Percentiles rank a stretch among this genome's conserved stretches.
These are phyloP conservation scores for Aromia moschata DNA, from an alignment of 2,888 invertebrate genomes.

Conservation along the genomic window DNA sequence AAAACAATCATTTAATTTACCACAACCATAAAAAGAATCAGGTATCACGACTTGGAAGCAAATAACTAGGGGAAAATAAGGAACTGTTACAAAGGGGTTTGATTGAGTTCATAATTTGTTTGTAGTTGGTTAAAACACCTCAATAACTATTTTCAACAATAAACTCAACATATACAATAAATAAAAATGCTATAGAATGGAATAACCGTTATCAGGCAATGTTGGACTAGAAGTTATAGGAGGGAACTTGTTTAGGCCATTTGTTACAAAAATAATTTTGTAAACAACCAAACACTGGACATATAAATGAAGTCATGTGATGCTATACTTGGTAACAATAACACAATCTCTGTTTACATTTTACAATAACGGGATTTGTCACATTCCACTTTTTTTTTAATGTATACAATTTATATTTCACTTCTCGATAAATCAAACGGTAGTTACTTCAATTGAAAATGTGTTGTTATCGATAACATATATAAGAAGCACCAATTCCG, in stretches of 20 bases:
- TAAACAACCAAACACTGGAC: constrained; percentile 31
- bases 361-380: constrained; percentile 13
- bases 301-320: constrained; percentile 50
- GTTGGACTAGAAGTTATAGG: constrained; percentile 63
- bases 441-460: not conserved
- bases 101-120: constrained; percentile 27
- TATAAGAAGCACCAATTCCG: not conserved
- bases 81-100: constrained; percentile 49
- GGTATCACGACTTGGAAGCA: constrained; percentile 42
- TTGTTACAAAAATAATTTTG: constrained; percentile 49
- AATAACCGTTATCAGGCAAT: constrained; percentile 53
- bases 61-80: constrained; percentile 44
- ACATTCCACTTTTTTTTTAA: too few species aligned
- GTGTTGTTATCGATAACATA: not conserved
- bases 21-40: constrained; percentile 55
- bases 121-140: constrained; percentile 31
- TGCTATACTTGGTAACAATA: constrained; percentile 47
- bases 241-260: constrained; percentile 65
- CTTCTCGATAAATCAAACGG: not conserved
- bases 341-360: constrained; percentile 33
- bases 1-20: constrained; percentile 28
- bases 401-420: not conserved
- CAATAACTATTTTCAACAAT: constrained; percentile 42
- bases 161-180: constrained; percentile 45
- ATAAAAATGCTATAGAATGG: constrained; percentile 50